A percentile compares a stretch with the other conserved stretches of the same genome.
phyloP scores from a whole-genome alignment of 1,140 invertebrate species.

The Diuraphis noxia region DNA sequence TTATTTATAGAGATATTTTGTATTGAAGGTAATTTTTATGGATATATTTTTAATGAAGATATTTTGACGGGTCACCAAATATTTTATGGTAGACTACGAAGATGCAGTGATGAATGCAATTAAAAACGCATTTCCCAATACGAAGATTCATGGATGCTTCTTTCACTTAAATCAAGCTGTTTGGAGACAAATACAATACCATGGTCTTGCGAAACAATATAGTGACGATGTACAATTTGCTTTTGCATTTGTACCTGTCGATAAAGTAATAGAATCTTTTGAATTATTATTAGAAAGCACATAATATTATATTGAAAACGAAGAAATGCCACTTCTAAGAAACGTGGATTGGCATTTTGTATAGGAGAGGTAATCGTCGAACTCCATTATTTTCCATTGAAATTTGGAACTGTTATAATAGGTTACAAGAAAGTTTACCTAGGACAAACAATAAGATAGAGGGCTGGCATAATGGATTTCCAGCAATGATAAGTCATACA shows the following conservation, averaged over 20 bases:
- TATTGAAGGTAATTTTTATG: no score
- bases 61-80: no score
- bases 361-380: conserved; percentile 31
- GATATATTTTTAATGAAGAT: no score
- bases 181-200: conserved; percentile 54
- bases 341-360: conserved; percentile 53
- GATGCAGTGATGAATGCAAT: no score
- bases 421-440: neutral
- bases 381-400: conserved; percentile 34
- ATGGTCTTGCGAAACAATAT: conserved; percentile 43
- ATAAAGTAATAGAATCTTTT: neutral
- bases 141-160: conserved; percentile 54
- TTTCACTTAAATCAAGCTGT: conserved; percentile 55
- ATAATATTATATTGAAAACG: neutral
- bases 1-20: no score
- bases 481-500: no score
- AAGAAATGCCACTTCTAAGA: conserved; percentile 44
- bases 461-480: neutral
- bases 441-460: neutral
- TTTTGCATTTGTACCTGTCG: neutral
- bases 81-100: no score
- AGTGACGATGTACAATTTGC: conserved; percentile 44
- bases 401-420: conserved; percentile 47
- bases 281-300: neutral
- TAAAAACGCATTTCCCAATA: no score